These are phyloP conservation scores for Hephaestus fuliginosus DNA, from an alignment of 2,797 vertebrate species.

Conservation along the genomic window DNA sequence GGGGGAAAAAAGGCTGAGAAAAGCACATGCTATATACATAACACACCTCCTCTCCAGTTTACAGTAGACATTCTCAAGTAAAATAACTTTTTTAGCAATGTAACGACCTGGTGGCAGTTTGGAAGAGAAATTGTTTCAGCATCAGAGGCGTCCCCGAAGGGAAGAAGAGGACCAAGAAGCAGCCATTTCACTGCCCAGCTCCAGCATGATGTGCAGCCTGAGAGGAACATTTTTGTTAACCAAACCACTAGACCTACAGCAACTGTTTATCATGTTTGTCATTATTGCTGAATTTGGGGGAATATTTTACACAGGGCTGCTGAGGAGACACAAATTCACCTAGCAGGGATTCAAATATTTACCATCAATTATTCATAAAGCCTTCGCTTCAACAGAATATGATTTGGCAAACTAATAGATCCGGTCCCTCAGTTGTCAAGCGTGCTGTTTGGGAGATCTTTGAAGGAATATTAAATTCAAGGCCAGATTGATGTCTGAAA, in stretches of 20 bases:
- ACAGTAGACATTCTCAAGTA: slow-evolving; percentile 23
- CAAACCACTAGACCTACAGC: slow-evolving; percentile 28
- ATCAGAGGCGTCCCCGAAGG: slow-evolving; percentile 24
- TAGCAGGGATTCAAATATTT: slow-evolving; percentile 73
- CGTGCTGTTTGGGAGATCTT: slow-evolving; percentile 50
- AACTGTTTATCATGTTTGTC: slow-evolving; percentile 58
- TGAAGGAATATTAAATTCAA: slow-evolving; percentile 69
- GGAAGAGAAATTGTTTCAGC: slow-evolving; percentile 34
- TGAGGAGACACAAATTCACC: slow-evolving; percentile 64
- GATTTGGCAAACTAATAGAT: slow-evolving; percentile 71
- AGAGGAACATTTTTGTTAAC: slow-evolving; percentile 34
- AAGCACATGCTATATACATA: not conserved
- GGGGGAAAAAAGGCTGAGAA: slow-evolving; percentile 7
- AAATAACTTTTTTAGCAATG: slow-evolving; percentile 36
- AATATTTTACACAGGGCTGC: slow-evolving; percentile 57
- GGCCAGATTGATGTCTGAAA: slow-evolving; percentile 29
- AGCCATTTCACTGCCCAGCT: slow-evolving; percentile 36
- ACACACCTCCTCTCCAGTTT: slow-evolving; percentile 7
- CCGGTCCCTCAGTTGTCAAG: slow-evolving; percentile 54
- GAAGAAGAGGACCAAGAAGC: slow-evolving; percentile 8
- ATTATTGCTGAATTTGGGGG: slow-evolving; percentile 52
- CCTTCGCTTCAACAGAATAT: slow-evolving; percentile 67
- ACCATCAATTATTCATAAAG: slow-evolving; percentile 77
- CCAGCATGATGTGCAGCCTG: slow-evolving; percentile 2
- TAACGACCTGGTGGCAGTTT: slow-evolving; percentile 14